Evolutionary conservation across 1,140 invertebrate species (phyloP), one percentile per base, ranked within the genome.

Genomic region (Papilio polytes): DNA sequence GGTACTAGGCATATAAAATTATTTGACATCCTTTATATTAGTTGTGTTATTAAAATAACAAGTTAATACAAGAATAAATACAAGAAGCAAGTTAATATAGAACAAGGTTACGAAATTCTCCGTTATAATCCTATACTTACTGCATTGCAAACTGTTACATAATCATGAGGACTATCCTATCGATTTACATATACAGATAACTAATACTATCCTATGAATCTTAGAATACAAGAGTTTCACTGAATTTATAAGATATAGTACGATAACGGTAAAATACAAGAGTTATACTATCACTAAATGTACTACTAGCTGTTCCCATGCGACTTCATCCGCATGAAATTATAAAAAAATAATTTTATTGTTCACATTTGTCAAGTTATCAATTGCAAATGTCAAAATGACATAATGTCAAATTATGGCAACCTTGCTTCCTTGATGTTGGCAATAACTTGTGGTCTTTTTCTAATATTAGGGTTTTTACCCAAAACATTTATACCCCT

Each of bases 111-210:
- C 63, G 3, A 70, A 70, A 70, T 31, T 70, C 12, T 36, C 63
- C 26, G 31, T 22, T 70, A 70, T 70, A 70, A 70, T 70, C 26
- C 13, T 18, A 70, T 31, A 70, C 63, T 70, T 31, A 70, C 63
- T 70, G 6, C 4, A 36, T 31, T 70, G 63, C 26, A 70, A 31
- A 15, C 22, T 31, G 22, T 31, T 70, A 70, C 26, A 70, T 63
- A 63, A 70, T 70, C 63, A 70, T 31, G 63, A 70, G 22, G 26
- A 66, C 59, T 26, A 70, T 70, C 26, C 26, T 70, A 70, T 70
- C 63, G 26, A 70, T 70, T 70, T 31, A 31, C 63, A 70, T 70
- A 31, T 31, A 36, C 63, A 18, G 12, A 70, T 70, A 70, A 31
- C 13, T 70, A 31, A 31, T 13, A 26, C 63, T 36, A 7, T 70